These are phyloP conservation scores for Spheniscus mendiculus DNA, from an alignment of 2,113 vertebrate genomes.

Conservation along the genomic window DNA sequence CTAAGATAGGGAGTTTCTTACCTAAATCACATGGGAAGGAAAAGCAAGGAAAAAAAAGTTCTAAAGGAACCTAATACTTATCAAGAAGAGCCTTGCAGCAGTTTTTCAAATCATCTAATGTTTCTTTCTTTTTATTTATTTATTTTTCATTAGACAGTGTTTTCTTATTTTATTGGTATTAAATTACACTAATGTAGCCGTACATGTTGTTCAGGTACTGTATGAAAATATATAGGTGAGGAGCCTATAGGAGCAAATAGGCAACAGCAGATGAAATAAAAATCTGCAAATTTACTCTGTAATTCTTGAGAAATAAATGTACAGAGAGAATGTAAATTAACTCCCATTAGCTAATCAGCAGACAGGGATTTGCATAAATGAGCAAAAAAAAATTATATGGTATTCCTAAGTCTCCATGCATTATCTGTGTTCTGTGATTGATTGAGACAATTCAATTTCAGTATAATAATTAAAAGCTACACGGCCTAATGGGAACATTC, in stretches of 20 bases:
- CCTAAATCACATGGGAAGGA: background rate
- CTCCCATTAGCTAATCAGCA: constrained; percentile 1
- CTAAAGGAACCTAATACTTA: background rate
- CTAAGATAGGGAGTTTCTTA: background rate
- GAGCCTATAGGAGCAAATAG: background rate
- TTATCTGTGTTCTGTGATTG: constrained; percentile 24
- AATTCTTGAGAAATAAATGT: background rate
- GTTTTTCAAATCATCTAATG: background rate
- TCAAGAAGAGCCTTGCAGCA: background rate
- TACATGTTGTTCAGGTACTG: background rate
- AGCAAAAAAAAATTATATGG: background rate
- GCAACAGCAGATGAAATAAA: background rate
- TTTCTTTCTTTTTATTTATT: background rate
- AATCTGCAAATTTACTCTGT: background rate
- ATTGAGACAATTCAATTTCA: constrained; percentile 34
- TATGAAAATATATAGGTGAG: background rate
- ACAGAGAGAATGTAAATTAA: background rate
- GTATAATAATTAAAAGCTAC: constrained; percentile 54
- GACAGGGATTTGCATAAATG: background rate
- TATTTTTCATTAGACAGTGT: background rate
- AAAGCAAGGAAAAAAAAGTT: background rate
- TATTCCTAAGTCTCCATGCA: background rate
- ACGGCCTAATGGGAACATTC: constrained; percentile 22
- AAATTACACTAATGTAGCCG: background rate
- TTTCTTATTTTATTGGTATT: background rate